Evolutionary conservation across 2,797 vertebrate genomes (phyloP), one percentile per base, ranked within the genome.

Genomic region (Discoglossus pictus): DNA sequence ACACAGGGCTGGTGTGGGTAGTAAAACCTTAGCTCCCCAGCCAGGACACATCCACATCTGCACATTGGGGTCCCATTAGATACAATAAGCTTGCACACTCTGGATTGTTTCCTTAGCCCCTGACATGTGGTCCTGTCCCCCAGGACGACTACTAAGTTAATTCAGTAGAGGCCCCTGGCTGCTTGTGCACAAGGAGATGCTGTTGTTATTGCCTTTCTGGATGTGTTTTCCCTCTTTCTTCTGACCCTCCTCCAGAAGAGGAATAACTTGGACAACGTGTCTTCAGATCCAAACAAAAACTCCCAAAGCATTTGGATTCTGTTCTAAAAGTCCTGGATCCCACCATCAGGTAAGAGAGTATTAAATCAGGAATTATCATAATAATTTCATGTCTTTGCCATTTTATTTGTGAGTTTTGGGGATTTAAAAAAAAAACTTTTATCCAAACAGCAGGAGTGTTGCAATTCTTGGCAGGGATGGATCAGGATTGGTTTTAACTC

Each of bases 131-230:
- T 47, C 7, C 55, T 51, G 20, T 58, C 21, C n/a, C 5, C 43
- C 6, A 38, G 60, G n/a, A n/a, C 34, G 24, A 16, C 40, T 7
- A 15, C 34, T 39, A 51, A 42, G 25, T 27, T 39, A 21, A 56
- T 15, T 18, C 2, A 7, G n/a, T 44, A 24, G 44, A 58, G 58
- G 55, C 56, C 66, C 36, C 21, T 36, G 55, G 46, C 24, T 23
- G 17, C 21, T 23, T 17, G n/a, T 47, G 43, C 27, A 16, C 17
- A 13, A 12, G 58, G 42, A 62, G 66, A 69, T 69, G 66, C 50
- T 54, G 38, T 1, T 46, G 27, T 25, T 53, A 15, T 31, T 24
- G 1, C 11, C 62, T 58, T 42, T 13, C 50, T 68, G 65, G 47
- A 53, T 23, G 5, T 3, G n/a, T 56, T 17, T 36, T 24, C 23